Evolutionary conservation across 37 sponge, comb jelly and placozoan species (phyloP), one percentile per base, ranked within the genome.

Genomic region (Ianthella basta): DNA sequence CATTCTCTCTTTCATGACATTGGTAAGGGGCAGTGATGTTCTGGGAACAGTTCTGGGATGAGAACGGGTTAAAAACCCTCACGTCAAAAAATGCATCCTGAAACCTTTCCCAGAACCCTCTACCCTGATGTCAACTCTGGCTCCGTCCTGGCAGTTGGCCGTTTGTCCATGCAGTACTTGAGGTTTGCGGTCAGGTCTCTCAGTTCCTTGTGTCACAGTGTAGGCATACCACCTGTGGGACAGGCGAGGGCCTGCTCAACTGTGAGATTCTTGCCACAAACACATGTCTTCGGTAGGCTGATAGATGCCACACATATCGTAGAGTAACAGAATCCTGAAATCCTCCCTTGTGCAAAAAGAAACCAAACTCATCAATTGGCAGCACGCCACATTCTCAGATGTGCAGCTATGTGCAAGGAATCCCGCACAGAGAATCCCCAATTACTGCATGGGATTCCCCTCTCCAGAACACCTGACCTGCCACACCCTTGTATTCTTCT

Each of bases 331-430:
- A 15, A 57, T 57, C 59, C 59, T 57, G 59, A 18, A 57, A 57
- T 15, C 18, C 59, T 57, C 59, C 59, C 59, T 57, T 57, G 59
- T 57, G 59, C 59, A 57, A 18, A 57, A 57, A 57, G 18, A 57
- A 57, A 57, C 59, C 59, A 57, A 57, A 57, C 59, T 57, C 59
- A 57, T 57, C 59, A 57, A 57, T 57, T 57, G 59, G 59, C 59
- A 57, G 18, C 15, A 57, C 18, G 59, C 59, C 18, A 57, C 15
- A 57, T 18, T 57, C n/a, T n/a, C n/a, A n/a, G n/a, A n/a, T n/a
- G n/a, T n/a, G n/a, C n/a, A n/a, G n/a, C n/a, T n/a, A n/a, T n/a
- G n/a, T n/a, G n/a, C n/a, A n/a, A n/a, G n/a, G n/a, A n/a, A n/a
- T n/a, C n/a, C n/a, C n/a, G n/a, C n/a, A n/a, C n/a, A n/a, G n/a